A percentile compares a stretch with the other conserved stretches of the same genome.
These are phyloP conservation scores for Artibeus lituratus DNA, from an alignment of 2,797 vertebrate species.

Conservation along the genomic window DNA sequence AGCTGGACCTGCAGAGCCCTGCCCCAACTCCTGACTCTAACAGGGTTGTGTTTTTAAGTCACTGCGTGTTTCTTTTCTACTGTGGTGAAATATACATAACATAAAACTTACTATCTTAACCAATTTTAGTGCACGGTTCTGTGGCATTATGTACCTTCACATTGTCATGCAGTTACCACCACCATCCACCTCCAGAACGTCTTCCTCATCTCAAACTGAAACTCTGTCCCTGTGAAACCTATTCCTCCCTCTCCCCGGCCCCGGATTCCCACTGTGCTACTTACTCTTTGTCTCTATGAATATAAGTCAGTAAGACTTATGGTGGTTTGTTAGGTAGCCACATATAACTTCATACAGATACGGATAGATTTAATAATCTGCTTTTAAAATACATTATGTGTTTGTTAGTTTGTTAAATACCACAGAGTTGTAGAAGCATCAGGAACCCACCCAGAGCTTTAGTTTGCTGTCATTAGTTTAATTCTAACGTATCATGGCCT, in stretches of 20 bases:
- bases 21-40: neutral
- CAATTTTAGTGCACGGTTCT: neutral
- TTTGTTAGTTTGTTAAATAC: slow-evolving; percentile 1
- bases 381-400: neutral
- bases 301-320: neutral
- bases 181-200: neutral
- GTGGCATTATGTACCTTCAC: neutral
- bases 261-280: neutral
- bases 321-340: neutral
- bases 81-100: neutral
- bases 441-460: neutral
- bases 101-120: neutral
- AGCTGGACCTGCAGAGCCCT: neutral
- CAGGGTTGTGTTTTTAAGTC: neutral
- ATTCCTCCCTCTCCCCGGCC: neutral
- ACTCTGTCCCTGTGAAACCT: neutral
- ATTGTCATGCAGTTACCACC: neutral
- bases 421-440: neutral
- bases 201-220: neutral
- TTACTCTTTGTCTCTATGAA: neutral
- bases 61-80: neutral
- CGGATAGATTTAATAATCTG: neutral
- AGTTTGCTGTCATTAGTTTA: neutral
- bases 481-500: neutral
- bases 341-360: neutral